Evolutionary conservation across 2,113 vertebrate species (phyloP), one percentile per base, ranked within the genome.

Genomic region (Alethe castanea): DNA sequence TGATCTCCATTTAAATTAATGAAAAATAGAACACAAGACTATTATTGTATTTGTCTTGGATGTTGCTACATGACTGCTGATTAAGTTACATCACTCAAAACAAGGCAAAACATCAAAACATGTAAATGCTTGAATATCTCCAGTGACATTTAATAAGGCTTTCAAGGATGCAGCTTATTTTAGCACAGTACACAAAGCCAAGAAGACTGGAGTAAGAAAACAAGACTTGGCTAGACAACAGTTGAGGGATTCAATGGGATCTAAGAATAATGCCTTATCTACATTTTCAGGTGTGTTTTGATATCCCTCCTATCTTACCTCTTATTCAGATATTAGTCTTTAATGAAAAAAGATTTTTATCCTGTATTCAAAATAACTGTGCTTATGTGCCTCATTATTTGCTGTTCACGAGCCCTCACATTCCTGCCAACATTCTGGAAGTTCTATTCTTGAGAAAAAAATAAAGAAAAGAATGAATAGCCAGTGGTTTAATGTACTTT

Each of bases 1-100:
- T 61, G 86, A 92, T 48, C 65, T 96, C 48, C 42, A 94, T 91
- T 82, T 95, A 92, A 95, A 40, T 94, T 97, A 97, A 95, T 95
- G 88, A 94, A 94, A 97, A 93, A 93, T 36, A 86, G 72, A 96
- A 80, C 66, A 85, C 74, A 67, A 82, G 5, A 22, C 74, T 95
- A 73, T 95, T 90, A 82, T 40, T 64, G 48, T 44, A 28, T 74
- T 95, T 96, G 81, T 83, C 69, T 90, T 67, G 73, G 84, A 83
- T 94, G 87, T 28, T 92, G 57, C 42, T 92, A 92, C 61, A 67
- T 86, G 93, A 90, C 60, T 91, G 69, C 48, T 95, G 88, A 81
- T 94, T 93, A 94, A 93, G 77, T 91, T 92, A 93, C 52, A 66
- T 48, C 67, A 52, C 69, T 95, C 64, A 93, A 95, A 96, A 96